Conservation (phyloP, 2,113 vertebrate species). For the Rhinoptilus africanus region DNA sequence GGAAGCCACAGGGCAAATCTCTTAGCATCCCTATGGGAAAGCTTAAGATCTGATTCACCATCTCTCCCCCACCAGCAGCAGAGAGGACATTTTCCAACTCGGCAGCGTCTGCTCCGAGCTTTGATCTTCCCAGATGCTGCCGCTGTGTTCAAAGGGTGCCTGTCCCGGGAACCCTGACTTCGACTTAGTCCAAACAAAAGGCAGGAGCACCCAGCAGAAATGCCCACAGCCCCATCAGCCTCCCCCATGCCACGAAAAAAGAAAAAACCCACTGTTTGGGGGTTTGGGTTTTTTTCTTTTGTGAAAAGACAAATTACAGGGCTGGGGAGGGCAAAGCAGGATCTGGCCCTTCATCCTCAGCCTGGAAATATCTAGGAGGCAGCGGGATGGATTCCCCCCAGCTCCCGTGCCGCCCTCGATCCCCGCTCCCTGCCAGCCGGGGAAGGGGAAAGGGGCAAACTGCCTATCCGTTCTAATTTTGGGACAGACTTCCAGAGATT, state of each 20-base stretch:
- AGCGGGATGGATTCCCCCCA: neutral
- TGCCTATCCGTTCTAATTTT: neutral
- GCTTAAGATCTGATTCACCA: slow-evolving; percentile 27
- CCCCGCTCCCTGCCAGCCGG: neutral
- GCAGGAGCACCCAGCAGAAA: neutral
- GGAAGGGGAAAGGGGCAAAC: neutral
- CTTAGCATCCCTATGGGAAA: slow-evolving; percentile 46
- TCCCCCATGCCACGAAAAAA: neutral
- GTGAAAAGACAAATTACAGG: neutral
- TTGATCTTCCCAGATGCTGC: slow-evolving; percentile 52
- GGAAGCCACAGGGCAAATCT: slow-evolving; percentile 24
- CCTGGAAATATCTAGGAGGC: neutral
- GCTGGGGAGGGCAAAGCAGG: neutral
- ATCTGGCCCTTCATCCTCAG: neutral
- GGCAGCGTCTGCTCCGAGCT: neutral
- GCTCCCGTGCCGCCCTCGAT: fast-evolving
- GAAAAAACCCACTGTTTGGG: neutral
- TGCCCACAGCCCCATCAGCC: neutral
- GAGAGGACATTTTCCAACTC: neutral
- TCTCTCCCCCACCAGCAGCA: neutral
- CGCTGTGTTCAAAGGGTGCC: neutral
- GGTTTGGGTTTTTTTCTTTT: neutral
- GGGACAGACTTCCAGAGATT: neutral
- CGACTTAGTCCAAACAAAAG: neutral
- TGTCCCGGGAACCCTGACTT: neutral